Evolutionary conservation across 2,797 vertebrate species (phyloP).

Genomic region (Micropoecilia bifurca): DNA sequence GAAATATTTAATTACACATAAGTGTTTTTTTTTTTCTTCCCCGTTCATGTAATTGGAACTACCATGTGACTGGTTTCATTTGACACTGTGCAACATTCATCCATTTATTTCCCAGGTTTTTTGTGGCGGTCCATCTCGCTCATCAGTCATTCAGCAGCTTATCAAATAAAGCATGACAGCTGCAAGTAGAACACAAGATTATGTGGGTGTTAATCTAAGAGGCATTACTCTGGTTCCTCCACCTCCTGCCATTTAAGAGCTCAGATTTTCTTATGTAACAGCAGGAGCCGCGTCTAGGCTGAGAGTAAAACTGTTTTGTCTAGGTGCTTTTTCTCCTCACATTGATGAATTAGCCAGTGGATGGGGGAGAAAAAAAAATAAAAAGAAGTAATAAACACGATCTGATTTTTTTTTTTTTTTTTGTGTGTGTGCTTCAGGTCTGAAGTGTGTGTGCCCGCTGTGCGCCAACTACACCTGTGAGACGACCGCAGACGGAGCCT

Average conservation of each 20-base stretch:
- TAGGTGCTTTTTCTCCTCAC: constrained; percentile 2
- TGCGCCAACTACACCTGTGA: constrained; percentile 94
- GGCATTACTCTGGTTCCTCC: constrained; percentile 74
- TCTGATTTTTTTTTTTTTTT: background rate
- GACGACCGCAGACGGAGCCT: constrained; percentile 91
- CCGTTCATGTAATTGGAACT: background rate
- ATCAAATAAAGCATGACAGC: constrained; percentile 72
- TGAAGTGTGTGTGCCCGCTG: constrained; percentile 93
- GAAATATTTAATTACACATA: background rate
- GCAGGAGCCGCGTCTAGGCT: constrained; percentile 31
- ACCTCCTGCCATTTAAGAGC: constrained; percentile 61
- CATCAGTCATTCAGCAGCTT: constrained; percentile 54
- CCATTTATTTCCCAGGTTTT: constrained; percentile 15
- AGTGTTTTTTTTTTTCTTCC: background rate
- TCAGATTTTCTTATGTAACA: constrained; percentile 70
- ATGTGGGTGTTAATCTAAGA: constrained; percentile 83
- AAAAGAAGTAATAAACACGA: background rate
- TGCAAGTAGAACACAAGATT: constrained; percentile 74
- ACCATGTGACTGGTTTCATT: background rate
- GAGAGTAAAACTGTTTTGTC: constrained; percentile 22
- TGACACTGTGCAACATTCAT: background rate
- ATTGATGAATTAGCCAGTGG: constrained; percentile 14
- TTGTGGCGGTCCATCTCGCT: constrained; percentile 21
- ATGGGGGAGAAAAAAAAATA: background rate
- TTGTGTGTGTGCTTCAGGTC: constrained; percentile 68